Percentiles rank a stretch among this genome's conserved stretches.
These are phyloP conservation scores for Brachypteracias leptosomus DNA, from an alignment of 2,113 vertebrate genomes.

Conservation along the genomic window DNA sequence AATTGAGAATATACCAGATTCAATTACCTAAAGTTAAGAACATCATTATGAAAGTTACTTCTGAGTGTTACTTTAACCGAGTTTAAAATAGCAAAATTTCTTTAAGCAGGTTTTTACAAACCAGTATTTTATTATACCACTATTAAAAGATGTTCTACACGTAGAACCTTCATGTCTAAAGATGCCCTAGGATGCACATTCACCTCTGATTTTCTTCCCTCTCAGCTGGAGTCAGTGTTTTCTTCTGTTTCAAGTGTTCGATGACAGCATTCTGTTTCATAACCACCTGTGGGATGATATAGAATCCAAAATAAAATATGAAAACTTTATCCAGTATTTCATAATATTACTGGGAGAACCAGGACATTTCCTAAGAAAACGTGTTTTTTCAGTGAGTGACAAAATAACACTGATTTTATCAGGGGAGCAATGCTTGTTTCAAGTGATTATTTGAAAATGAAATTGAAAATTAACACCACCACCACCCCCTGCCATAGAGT, in stretches of 20 bases:
- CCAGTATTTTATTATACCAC: background rate
- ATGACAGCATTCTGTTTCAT: constrained; percentile 91
- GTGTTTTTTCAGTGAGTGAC: background rate
- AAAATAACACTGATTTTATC: background rate
- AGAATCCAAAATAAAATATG: constrained; percentile 53
- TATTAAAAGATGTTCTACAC: background rate
- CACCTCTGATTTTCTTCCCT: constrained; percentile 97
- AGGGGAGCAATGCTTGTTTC: background rate
- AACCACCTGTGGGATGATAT: constrained; percentile 76
- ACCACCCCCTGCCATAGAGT: background rate
- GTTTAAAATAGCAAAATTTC: background rate
- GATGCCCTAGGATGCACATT: constrained; percentile 9
- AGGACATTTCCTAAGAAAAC: background rate
- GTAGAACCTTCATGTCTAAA: background rate
- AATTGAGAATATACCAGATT: background rate
- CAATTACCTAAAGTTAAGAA: background rate
- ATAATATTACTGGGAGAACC: background rate
- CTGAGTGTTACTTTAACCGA: background rate
- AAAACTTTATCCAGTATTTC: background rate
- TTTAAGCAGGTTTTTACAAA: background rate
- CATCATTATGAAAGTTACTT: background rate
- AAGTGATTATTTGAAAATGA: background rate
- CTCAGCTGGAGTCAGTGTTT: constrained; percentile 89
- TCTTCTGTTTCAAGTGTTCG: constrained; percentile 94
- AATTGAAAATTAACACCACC: background rate